phyloP scores from a whole-genome alignment of 2,113 vertebrate genomes.

The Eonycteris spelaea region DNA sequence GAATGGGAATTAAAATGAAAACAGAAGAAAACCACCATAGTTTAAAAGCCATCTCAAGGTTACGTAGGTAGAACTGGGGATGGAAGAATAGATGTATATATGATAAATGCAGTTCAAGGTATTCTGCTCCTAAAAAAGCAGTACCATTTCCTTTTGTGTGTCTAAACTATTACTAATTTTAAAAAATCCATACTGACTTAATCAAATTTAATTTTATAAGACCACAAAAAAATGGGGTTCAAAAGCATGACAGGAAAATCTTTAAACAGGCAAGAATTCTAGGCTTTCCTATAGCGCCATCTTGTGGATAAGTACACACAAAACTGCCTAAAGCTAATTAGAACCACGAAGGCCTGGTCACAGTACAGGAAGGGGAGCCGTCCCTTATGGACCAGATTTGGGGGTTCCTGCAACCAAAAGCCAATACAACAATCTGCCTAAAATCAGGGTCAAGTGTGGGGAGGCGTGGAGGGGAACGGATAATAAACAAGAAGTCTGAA shows the following conservation, averaged over 20 bases:
- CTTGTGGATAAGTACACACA: slow-evolving; percentile 23
- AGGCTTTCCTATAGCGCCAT: slow-evolving; percentile 40
- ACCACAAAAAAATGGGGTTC: neutral
- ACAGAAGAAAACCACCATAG: neutral
- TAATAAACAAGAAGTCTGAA: neutral
- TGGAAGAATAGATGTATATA: accelerated
- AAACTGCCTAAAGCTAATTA: accelerated
- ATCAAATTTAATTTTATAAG: neutral
- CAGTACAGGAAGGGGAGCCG: too few relatives aligned
- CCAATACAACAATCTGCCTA: neutral
- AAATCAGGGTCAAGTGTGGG: neutral
- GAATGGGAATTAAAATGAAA: neutral
- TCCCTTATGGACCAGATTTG: neutral
- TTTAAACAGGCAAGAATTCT: neutral
- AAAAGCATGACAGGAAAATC: neutral
- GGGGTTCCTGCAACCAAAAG: neutral
- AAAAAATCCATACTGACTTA: neutral
- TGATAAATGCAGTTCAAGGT: neutral
- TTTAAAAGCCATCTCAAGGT: neutral
- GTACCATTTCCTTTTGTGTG: neutral
- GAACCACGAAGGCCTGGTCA: neutral
- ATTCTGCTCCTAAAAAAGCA: neutral
- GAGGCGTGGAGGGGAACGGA: neutral
- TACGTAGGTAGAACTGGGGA: neutral
- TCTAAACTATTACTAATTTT: neutral